Base-by-base conservation (phyloP, 64 coral and sea anemone genomes). In the Stichodactyla mertensii region DNA sequence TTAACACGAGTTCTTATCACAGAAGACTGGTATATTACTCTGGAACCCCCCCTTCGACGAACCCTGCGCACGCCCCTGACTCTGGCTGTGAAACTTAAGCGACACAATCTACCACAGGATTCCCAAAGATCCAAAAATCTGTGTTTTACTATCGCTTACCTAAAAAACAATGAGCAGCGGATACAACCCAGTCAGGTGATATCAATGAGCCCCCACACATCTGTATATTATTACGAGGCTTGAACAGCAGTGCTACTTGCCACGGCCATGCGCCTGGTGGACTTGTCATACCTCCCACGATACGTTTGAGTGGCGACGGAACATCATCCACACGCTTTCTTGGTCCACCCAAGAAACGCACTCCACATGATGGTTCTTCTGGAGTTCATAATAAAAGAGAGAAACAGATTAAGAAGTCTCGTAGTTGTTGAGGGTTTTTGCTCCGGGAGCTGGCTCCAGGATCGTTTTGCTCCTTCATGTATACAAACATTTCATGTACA, bases 151-250 rank as follows among this genome's bases (percentile, higher is more conserved):
- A 9, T n/a, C 7, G 55, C 53, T 85, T 52, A 91, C 90, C 90
- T 0, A 51, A 55, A 82, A 91, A 91, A 51, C 90, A 91, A 74
- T 91, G 90, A 16, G 90, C 61, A 20, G 90, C 90, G 45, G 90
- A 91, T 7, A 91, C 90, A 13, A 91, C 90, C 90, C 90, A 91
- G 31, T 87, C 60, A n/a, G 52, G 84, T 0, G 85, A 91, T 79
- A 91, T 83, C 59, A 91, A 85, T 18, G 90, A 91, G 11, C 90
- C 90, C 67, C 90, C 90, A 13, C 90, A 91, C 77, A 4, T 86
- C 60, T 91, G 90, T 36, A 78, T 82, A 6, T 83, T 60, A 6
- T 91, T 90, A 16, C 52, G 54, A 9, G 69, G 69, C 56, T 87
- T 87, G 51, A 71, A 54, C 51, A 91, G 59, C 59, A 91, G 90